Conservation (phyloP, 2,113 vertebrate genomes). For the Panthera tigris region DNA sequence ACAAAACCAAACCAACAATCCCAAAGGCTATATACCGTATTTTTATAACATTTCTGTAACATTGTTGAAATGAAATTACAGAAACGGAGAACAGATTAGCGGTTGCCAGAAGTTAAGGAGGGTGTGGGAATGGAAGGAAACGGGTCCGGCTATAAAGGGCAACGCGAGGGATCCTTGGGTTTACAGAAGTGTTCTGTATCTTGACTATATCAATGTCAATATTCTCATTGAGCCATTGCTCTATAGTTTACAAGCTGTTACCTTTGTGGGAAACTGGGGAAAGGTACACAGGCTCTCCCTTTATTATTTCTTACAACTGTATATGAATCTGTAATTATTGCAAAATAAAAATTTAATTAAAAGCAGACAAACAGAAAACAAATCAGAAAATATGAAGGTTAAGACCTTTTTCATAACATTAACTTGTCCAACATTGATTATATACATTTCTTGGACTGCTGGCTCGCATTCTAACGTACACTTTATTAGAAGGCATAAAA, state of each 20-base stretch:
- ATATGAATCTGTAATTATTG: background rate
- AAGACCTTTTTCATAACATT: background rate
- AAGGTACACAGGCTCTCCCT: background rate
- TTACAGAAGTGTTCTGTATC: background rate
- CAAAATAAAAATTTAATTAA: background rate
- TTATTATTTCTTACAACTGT: background rate
- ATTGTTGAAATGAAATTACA: background rate
- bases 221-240: background rate
- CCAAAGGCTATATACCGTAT: background rate
- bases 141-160: background rate
- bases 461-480: background rate
- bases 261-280: background rate
- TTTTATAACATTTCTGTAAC: background rate
- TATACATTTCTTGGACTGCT: background rate
- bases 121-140: background rate
- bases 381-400: background rate
- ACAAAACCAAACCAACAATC: background rate
- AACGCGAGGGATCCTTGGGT: background rate
- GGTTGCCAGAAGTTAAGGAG: background rate
- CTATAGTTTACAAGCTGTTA: background rate
- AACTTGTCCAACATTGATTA: background rate
- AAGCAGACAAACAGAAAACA: background rate
- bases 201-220: background rate
- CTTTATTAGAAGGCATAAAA: background rate
- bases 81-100: background rate